These are phyloP conservation scores for Tyto alba DNA, from an alignment of 2,113 vertebrate genomes.

Conservation along the genomic window DNA sequence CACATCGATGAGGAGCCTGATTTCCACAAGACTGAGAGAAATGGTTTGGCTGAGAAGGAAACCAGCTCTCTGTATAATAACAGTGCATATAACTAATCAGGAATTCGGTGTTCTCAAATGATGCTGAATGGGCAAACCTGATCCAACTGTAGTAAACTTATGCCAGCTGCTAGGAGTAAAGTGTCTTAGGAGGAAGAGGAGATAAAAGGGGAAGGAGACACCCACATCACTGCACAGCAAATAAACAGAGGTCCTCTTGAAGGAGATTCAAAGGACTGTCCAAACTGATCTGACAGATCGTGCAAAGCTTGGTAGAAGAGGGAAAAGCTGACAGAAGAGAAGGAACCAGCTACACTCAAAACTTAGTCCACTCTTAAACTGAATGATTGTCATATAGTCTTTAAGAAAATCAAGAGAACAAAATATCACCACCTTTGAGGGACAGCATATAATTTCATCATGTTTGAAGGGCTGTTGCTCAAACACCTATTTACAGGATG, in stretches of 20 bases:
- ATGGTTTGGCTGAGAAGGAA: conserved; percentile 1
- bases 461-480: background rate
- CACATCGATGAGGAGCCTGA: background rate
- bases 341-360: background rate
- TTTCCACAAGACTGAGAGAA: background rate
- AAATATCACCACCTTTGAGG: background rate
- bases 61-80: background rate
- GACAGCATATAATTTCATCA: background rate
- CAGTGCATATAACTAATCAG: background rate
- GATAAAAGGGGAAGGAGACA: background rate
- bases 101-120: background rate
- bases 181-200: background rate
- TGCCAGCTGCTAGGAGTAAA: background rate
- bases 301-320: background rate
- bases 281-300: background rate
- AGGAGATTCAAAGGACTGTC: background rate
- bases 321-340: background rate
- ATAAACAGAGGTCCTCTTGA: background rate
- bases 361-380: background rate
- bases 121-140: background rate
- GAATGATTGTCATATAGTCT: background rate
- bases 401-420: background rate
- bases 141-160: background rate
- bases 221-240: accelerated
- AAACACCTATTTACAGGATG: background rate